Evolutionary conservation across 2,797 vertebrate genomes (phyloP), one percentile per base, ranked within the genome.

Genomic region (Numenius phaeopus): DNA sequence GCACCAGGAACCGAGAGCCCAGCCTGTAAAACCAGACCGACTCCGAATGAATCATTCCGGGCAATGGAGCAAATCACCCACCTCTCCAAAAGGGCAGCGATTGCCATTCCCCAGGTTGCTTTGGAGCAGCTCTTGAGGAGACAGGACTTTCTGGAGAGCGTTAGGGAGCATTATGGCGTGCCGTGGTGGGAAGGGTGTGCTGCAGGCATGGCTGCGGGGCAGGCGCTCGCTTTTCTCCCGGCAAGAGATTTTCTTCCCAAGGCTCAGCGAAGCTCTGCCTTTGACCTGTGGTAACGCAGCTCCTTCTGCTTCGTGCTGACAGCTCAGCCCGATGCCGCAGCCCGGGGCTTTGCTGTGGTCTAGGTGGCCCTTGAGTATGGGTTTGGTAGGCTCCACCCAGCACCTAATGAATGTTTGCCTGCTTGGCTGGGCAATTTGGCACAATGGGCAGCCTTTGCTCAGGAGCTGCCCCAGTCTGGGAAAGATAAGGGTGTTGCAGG

Each of bases 161-260:
- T 10, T 5, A 2, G 49, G 9, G 49, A 62, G 69, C 39, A 3
- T 1, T 2, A 3, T 0, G 30, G 4, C 49, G 10, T 8, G 44
- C 40, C 2, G 0, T 1, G 37, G 24, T 6, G 59, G 65, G 73
- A 13, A 34, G 57, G 76, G 20, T 2, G 15, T 6, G 26, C 7
- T 27, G 52, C 32, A 2, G 4, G 4, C 26, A 6, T 2, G 29
- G 46, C 82, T 22, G 44, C 13, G 3, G 22, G 77, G 91, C 52
- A 46, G 40, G 10, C 1, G 5, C 47, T 54, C 4, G 9, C 12
- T 34, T 34, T 42, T 52, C 62, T n/a, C 61, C 62, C 4, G 1
- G 42, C 19, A 4, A 27, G 14, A 54, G 29, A 8, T 62, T 62
- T 44, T 26, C 57, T 29, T 19, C 37, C 67, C 50, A 3, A 21